Percentiles rank a stretch among this genome's conserved stretches.
Conservation (phyloP, 2,113 vertebrate species). For the Hiodon alosoides region DNA sequence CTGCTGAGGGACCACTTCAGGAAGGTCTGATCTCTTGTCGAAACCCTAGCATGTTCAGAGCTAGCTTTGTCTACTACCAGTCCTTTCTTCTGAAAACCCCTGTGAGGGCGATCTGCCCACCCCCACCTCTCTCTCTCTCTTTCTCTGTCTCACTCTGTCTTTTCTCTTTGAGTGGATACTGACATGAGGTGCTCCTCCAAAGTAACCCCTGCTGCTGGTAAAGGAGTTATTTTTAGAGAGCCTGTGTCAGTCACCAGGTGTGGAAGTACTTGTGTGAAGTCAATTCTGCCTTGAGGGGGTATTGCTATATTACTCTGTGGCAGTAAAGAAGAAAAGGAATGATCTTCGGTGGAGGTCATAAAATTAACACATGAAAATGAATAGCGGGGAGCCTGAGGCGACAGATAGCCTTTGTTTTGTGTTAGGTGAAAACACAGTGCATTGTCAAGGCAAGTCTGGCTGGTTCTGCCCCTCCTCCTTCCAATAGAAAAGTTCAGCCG, state of each 20-base stretch:
- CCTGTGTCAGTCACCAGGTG: slow-evolving; percentile 46
- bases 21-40: slow-evolving; percentile 55
- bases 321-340: slow-evolving; percentile 44
- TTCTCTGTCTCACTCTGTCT: slow-evolving; percentile 10
- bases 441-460: slow-evolving; percentile 32
- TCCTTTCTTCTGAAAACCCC: slow-evolving; percentile 49
- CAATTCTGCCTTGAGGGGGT: slow-evolving; percentile 55
- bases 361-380: slow-evolving; percentile 54
- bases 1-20: slow-evolving; percentile 50
- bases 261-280: slow-evolving; percentile 54
- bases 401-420: slow-evolving; percentile 51
- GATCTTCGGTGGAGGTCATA: slow-evolving; percentile 47
- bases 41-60: slow-evolving; percentile 38
- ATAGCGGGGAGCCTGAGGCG: slow-evolving; percentile 48
- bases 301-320: slow-evolving; percentile 44
- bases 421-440: slow-evolving; percentile 38
- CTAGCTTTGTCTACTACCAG: slow-evolving; percentile 31
- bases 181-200: slow-evolving; percentile 41
- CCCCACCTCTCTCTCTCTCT: slow-evolving; percentile 22
- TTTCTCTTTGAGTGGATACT: slow-evolving; percentile 36
- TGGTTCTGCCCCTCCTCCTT: slow-evolving; percentile 23
- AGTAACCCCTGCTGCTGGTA: slow-evolving; percentile 40
- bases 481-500: slow-evolving; percentile 5
- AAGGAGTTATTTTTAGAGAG: slow-evolving; percentile 53
- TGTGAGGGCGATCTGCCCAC: background rate